A percentile compares a stretch with the other conserved stretches of the same genome.
Conservation (phyloP, 2,888 invertebrate species). For the Cosmopolites sordidus region DNA sequence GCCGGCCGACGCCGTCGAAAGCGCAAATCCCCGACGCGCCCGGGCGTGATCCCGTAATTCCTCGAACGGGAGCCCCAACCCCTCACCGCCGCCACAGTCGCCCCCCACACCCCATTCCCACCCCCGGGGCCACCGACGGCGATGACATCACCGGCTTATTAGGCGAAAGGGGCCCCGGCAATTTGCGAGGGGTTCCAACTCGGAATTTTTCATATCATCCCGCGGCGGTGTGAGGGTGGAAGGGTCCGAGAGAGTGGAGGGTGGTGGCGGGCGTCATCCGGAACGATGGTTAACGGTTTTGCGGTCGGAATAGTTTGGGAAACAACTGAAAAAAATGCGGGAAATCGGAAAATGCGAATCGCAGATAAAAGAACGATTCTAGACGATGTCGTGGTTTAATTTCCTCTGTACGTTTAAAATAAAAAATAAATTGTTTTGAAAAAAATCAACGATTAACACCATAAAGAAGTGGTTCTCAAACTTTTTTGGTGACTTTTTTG, state of each 20-base stretch:
- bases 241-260: background rate
- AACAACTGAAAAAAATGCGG: no score
- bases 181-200: slow-evolving; percentile 1
- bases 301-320: background rate
- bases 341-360: no score
- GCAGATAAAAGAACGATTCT: no score
- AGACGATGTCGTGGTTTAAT: no score
- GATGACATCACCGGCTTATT: slow-evolving; percentile 2
- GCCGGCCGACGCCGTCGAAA: background rate
- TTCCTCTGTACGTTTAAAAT: no score
- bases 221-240: background rate
- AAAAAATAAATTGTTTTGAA: no score
- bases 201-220: background rate
- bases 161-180: background rate
- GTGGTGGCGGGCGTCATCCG: background rate
- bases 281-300: slow-evolving; percentile 1
- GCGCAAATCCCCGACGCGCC: background rate
- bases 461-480: no score
- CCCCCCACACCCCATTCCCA: background rate
- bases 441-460: no score
- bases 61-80: background rate
- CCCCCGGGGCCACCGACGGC: background rate
- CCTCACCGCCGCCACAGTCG: background rate
- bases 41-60: no score
- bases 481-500: no score